Evolutionary conservation across 2,113 vertebrate genomes (phyloP), one percentile per base, ranked within the genome.

Genomic region (Manacus vitellinus): DNA sequence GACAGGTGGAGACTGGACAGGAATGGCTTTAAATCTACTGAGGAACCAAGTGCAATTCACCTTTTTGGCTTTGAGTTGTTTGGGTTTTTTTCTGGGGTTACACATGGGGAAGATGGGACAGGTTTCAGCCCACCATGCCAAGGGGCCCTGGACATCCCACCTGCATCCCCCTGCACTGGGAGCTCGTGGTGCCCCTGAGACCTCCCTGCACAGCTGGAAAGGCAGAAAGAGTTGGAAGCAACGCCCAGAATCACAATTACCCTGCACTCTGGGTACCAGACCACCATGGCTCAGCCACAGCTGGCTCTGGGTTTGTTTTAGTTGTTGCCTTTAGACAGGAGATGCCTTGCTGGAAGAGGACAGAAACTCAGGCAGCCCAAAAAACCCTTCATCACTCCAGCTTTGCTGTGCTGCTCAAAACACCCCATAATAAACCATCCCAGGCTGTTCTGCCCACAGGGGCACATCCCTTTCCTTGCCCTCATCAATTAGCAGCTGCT

Each of bases 401-500:
- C 21, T 47, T 13, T 11, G 2, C 35, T 18, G 37, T 8, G 11
- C 66, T 18, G 44, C 39, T 52, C 39, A 14, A n/a, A 14, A 31
- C 73, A 25, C 13, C 39, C 43, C 12, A 3, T 7, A 68, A 15
- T 35, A 65, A 80, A 65, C 31, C 65, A 30, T 25, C 23, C 20
- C 1, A 2, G 30, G 62, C 19, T 33, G 23, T 75, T 79, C 88
- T 54, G 76, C 47, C 88, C 61, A 39, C 21, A 51, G 65, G 41
- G 27, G 33, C 72, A 90, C 9, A 0, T 72, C 92, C 14, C 70
- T 81, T 63, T 79, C 91, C 77, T 63, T 84, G 73, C 24, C 22
- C 33, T 67, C 58, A 39, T 84, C 83, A 94, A 88, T 94, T 94
- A 96, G 70, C 55, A 80, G 65, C 62, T 94, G 86, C 70, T 94